A percentile compares a stretch with the other conserved stretches of the same genome.
Conservation (phyloP, 2,797 vertebrate genomes). For the Artibeus jamaicensis region DNA sequence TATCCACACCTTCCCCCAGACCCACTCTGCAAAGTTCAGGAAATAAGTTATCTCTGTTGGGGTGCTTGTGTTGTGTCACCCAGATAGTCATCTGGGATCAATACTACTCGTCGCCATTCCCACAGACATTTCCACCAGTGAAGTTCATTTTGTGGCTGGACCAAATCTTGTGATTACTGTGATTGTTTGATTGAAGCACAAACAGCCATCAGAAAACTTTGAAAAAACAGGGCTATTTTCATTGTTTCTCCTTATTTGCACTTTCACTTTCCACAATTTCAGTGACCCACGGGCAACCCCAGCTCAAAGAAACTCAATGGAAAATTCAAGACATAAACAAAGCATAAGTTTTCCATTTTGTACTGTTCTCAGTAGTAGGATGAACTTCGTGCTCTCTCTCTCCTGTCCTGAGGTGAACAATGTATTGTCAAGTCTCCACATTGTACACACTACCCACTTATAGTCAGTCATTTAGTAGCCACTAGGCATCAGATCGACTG, state of each 20-base stretch:
- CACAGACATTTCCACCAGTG: background rate
- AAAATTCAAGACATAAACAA: background rate
- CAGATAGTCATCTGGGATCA: background rate
- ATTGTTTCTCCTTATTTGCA: background rate
- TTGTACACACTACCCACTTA: no score
- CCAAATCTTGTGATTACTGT: no score
- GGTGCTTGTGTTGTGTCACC: background rate
- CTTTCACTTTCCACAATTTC: background rate
- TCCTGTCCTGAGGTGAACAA: background rate
- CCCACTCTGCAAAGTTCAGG: background rate
- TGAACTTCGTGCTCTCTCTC: background rate
- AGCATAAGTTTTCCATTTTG: background rate
- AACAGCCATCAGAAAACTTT: background rate
- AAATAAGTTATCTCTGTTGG: background rate
- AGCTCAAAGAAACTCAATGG: background rate
- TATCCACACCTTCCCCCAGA: background rate
- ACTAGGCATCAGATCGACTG: no score
- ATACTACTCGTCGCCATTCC: background rate
- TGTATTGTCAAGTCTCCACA: background rate
- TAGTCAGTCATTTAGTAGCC: background rate
- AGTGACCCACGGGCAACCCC: background rate
- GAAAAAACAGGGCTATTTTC: background rate
- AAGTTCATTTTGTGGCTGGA: background rate
- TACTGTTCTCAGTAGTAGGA: background rate
- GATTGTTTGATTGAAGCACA: background rate